Base-by-base conservation (phyloP, 2,113 vertebrate species). In the Rhagologus leucostigma region DNA sequence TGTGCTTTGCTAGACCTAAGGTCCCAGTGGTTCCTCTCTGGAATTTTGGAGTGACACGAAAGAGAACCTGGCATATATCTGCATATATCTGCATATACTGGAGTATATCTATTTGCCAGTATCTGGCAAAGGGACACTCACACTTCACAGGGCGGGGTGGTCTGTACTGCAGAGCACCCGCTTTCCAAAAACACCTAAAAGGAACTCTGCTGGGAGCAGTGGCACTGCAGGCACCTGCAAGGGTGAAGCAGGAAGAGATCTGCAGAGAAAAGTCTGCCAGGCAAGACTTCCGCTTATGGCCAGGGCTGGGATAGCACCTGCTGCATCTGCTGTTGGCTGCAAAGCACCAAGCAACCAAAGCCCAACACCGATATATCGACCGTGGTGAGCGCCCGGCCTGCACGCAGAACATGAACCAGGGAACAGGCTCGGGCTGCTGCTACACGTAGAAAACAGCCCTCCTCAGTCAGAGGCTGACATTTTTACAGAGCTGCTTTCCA, bases 401-500 rank as follows among this genome's bases (percentile, higher is more conserved):
- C 23, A 8, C 0, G 2, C 57, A 18, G 56, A 47, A 79, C 8
- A 3, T 0, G 10, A 35, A 63, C 24, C 27, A 41, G 47, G 37
- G 59, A 57, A 33, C 22, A 37, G 39, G 41, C 70, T 10, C 52
- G 39, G 80, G 47, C 56, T 46, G 35, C 13, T 57, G 5, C 41
- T 8, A 33, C 32, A 11, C 1, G 4, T 4, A 86, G 27, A 26
- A 67, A 56, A 70, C 46, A 63, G 59, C 74, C 24, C 60, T 33
- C 5, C 46, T 92, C n/a, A 62, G 62, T 65, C 69, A 90, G 57
- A 83, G 59, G 32, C 53, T 87, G 86, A 49, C 16, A 12, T 65
- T 95, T 93, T 83, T 60, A 73, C 32, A 15, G 29, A 69, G 59
- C 87, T 88, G 49, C 53, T 94, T 75, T 87, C 63, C 83, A 87